Conservation (phyloP, 1,140 invertebrate species). For the Drosophila watanabei region DNA sequence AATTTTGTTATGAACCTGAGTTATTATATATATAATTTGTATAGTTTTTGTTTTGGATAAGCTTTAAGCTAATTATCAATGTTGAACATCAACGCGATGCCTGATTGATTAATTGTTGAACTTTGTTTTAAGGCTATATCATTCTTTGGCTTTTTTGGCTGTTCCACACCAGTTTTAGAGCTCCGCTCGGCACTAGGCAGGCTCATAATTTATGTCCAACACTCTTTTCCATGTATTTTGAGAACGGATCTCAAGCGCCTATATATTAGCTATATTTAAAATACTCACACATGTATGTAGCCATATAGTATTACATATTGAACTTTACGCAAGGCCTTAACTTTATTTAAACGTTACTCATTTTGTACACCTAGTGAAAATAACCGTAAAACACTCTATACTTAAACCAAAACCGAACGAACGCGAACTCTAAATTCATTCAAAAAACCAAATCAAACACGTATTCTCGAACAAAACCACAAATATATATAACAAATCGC, state of each 20-base stretch:
- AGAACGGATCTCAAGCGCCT: conserved; percentile 68
- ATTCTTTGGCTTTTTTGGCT: conserved; percentile 57
- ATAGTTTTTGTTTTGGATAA: conserved; percentile 66
- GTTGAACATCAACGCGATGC: conserved; percentile 32
- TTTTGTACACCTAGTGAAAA: conserved; percentile 50
- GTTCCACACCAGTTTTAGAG: conserved; percentile 63
- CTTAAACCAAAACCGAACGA: conserved; percentile 19
- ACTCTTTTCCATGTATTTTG: conserved; percentile 73
- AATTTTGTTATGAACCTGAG: conserved; percentile 63
- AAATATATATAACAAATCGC: conserved; percentile 63
- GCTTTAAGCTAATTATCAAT: conserved; percentile 45
- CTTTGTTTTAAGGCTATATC: conserved; percentile 55
- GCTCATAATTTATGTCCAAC: conserved; percentile 67
- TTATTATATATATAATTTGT: conserved; percentile 53
- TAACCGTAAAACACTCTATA: conserved; percentile 14
- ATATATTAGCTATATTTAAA: conserved; percentile 34
- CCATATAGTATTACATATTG: conserved; percentile 62
- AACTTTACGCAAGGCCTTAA: conserved; percentile 57
- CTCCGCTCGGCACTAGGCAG: conserved; percentile 28
- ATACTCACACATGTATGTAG: conserved; percentile 52
- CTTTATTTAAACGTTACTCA: conserved; percentile 60
- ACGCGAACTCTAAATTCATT: conserved; percentile 17
- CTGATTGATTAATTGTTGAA: conserved; percentile 59
- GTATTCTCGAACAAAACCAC: conserved; percentile 30
- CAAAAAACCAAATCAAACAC: conserved; percentile 20